Percentiles rank a stretch among this genome's conserved stretches.
These are phyloP conservation scores for western clawed frog (Xenopus tropicalis) DNA, from an alignment of 2,113 vertebrate genomes.

Conservation along the genomic window DNA sequence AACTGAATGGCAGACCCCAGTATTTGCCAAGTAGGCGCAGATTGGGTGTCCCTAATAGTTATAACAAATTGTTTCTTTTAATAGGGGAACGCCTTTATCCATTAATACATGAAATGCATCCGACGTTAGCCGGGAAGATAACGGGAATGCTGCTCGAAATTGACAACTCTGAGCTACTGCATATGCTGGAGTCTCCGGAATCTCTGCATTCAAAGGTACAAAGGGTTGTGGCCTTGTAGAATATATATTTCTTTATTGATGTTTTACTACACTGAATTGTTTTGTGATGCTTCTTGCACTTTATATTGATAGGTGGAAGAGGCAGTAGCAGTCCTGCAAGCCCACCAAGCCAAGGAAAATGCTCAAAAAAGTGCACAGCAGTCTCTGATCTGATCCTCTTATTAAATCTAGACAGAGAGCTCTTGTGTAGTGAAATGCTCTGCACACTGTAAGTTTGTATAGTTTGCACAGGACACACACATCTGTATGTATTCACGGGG, in stretches of 20 bases:
- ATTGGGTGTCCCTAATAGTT: no score
- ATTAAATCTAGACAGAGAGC: neutral
- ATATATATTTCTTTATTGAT: neutral
- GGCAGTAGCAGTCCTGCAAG: constrained; percentile 85
- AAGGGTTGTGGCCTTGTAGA: neutral
- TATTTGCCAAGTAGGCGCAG: no score
- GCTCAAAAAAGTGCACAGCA: constrained; percentile 51
- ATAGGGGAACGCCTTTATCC: constrained; percentile 88
- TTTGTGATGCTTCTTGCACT: neutral
- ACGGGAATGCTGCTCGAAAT: constrained; percentile 96
- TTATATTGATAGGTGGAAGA: constrained; percentile 76
- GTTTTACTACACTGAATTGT: no score
- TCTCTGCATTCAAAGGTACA: constrained; percentile 83
- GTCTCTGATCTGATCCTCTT: constrained; percentile 1
- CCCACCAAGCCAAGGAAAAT: constrained; percentile 72
- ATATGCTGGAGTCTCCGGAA: constrained; percentile 87
- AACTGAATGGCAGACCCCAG: no score
- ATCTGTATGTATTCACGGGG: neutral
- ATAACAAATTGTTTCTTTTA: neutral
- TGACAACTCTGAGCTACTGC: constrained; percentile 89
- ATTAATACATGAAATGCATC: constrained; percentile 72
- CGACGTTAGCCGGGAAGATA: constrained; percentile 83
- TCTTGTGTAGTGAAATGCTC: neutral
- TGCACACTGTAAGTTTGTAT: neutral
- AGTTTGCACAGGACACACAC: neutral